These are phyloP conservation scores for Rhyacichthys aspro DNA, from an alignment of 2,797 vertebrate species.

Conservation along the genomic window DNA sequence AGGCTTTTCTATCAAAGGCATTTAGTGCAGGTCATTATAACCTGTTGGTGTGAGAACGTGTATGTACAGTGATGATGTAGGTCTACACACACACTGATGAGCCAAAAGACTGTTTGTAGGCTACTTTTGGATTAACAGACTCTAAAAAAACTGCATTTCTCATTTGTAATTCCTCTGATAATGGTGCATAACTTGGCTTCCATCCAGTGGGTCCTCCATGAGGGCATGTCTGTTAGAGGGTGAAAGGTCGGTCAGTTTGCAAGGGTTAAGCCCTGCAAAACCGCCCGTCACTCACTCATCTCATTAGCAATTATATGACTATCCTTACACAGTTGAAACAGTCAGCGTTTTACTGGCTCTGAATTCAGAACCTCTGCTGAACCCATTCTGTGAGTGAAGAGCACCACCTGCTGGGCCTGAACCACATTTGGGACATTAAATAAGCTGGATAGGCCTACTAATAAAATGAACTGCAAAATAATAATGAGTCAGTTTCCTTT, in stretches of 20 bases:
- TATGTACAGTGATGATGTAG: constrained; percentile 5
- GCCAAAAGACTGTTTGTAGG: neutral
- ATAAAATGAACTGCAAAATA: too few species aligned
- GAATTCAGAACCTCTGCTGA: constrained; percentile 6
- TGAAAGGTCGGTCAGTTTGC: constrained; percentile 57
- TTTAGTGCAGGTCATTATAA: constrained; percentile 75
- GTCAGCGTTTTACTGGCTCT: constrained; percentile 69
- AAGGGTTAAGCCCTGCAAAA: constrained; percentile 59
- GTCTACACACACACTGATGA: neutral
- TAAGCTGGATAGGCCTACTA: too few species aligned
- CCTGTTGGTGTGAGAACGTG: constrained; percentile 39
- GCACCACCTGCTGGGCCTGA: constrained; percentile 55
- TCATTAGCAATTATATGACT: constrained; percentile 78
- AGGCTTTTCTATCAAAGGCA: constrained; percentile 76
- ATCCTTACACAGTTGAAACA: constrained; percentile 58
- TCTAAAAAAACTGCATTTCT: too few species aligned
- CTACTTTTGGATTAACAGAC: neutral
- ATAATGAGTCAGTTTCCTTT: too few species aligned
- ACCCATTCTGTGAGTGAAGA: constrained; percentile 10
- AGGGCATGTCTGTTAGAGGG: constrained; percentile 21
- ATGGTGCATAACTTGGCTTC: neutral
- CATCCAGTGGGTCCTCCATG: neutral
- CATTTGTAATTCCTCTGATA: neutral
- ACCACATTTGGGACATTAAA: neutral
- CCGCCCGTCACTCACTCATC: constrained; percentile 64